Evolutionary conservation across 2,113 vertebrate species (phyloP), one percentile per base, ranked within the genome.

Genomic region (Xyliphius kryptos): DNA sequence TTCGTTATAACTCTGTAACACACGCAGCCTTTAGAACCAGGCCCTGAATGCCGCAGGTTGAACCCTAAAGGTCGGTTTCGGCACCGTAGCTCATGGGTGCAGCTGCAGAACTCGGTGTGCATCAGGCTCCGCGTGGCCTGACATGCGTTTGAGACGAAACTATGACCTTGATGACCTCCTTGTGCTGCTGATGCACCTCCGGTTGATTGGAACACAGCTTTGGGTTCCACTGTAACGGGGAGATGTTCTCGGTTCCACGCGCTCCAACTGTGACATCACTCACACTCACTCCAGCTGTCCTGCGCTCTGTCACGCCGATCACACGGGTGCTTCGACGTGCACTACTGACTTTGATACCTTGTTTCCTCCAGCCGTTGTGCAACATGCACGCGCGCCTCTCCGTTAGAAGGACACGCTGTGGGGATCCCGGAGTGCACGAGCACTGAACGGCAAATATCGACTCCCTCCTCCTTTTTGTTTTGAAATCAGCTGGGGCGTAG

Each of bases 281-380:
- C 3, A 21, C 37, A 22, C 47, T 16, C 16, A 9, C 65, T 14
- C 9, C 76, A 37, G 67, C 70, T 74, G 76, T 69, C 40, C 41
- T 36, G 32, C 56, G 52, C 58, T 75, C 74, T 69, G 50, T 58
- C 70, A 11, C 26, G 51, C 69, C 77, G 74, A 77, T 84, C 77
- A 81, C 49, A 36, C 57, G 81, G 80, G 81, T 75, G 73, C 82
- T 82, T 83, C 81, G 72, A 80, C 78, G 70, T 69, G 62, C 57
- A 58, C 65, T 55, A 40, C 2, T 38, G 59, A 53, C 44, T 52
- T 53, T 64, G 1, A n/a, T 61, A 12, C 36, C 52, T 75, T 75
- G 62, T 17, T 56, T 66, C 13, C 61, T n/a, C 13, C 46, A 12
- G 52, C 22, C 20, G 14, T 71, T 80, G 74, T 78, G 17, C n/a